Conservation (phyloP, 2,113 vertebrate genomes). For the Centropus unirufus region DNA sequence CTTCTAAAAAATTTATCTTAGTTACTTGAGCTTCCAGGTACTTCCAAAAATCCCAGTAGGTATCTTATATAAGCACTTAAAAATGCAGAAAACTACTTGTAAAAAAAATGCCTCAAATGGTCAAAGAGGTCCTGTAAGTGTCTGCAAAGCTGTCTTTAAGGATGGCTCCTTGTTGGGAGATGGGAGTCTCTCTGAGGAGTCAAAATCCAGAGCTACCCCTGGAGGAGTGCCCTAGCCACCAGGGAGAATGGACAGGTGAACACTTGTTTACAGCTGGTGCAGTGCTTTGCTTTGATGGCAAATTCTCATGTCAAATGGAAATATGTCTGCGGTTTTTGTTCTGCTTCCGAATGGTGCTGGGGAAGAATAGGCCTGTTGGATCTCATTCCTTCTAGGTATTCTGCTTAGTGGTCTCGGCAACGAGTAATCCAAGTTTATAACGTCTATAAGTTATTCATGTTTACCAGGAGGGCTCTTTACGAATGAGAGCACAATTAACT, state of each 20-base stretch:
- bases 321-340: conserved; percentile 44
- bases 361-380: conserved; percentile 9
- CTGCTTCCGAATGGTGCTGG: not conserved
- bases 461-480: conserved; percentile 47
- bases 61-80: not conserved
- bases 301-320: not conserved
- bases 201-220: not conserved
- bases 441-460: conserved; percentile 69
- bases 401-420: conserved; percentile 36
- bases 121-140: not conserved
- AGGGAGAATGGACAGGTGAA: not conserved
- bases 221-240: not conserved
- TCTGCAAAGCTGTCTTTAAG: not conserved
- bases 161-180: not conserved
- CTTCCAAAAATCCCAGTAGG: not conserved
- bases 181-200: not conserved
- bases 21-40: not conserved
- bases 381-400: not conserved
- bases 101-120: not conserved
- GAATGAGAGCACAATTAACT: conserved; percentile 43
- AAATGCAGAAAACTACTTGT: not conserved
- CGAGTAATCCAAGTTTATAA: conserved; percentile 53
- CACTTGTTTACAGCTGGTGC: not conserved
- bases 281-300: not conserved
- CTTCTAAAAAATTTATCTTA: not conserved